These are phyloP conservation scores for Tachypleus tridentatus DNA, from an alignment of 1,140 invertebrate genomes.

Conservation along the genomic window DNA sequence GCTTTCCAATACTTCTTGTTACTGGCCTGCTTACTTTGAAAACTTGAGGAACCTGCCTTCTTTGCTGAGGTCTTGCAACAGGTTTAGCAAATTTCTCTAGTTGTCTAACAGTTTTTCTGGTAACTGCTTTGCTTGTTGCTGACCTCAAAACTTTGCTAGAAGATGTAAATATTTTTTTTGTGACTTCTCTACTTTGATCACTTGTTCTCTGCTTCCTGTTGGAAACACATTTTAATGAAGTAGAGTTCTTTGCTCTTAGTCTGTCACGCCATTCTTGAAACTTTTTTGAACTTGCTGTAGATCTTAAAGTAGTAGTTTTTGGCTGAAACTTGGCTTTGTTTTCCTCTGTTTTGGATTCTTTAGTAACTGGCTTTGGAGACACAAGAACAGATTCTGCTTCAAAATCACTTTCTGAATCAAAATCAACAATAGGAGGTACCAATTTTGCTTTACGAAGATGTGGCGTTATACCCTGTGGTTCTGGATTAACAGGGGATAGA, in stretches of 20 bases:
- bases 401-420: slow-evolving; percentile 21
- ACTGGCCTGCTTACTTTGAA: too few species aligned
- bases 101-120: slow-evolving; percentile 2
- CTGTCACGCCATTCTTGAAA: too few species aligned
- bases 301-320: too few species aligned
- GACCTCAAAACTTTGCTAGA: neutral
- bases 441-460: slow-evolving; percentile 12
- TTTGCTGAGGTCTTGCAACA: too few species aligned
- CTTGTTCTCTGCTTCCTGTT: too few species aligned
- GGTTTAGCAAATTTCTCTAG: slow-evolving; percentile 8
- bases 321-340: neutral
- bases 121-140: slow-evolving; percentile 5
- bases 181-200: slow-evolving; percentile 5
- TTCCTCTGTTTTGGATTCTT: slow-evolving; percentile 1
- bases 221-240: too few species aligned
- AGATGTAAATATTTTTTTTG: slow-evolving; percentile 5
- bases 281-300: too few species aligned
- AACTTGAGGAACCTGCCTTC: too few species aligned
- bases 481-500: too few species aligned
- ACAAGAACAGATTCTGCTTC: slow-evolving; percentile 13
- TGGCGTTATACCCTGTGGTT: too few species aligned
- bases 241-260: too few species aligned
- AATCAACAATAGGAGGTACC: slow-evolving; percentile 22
- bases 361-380: slow-evolving; percentile 4
- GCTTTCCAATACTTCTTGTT: too few species aligned